phyloP scores from a whole-genome alignment of 2,888 invertebrate genomes.

The Eucera pruinosa region DNA sequence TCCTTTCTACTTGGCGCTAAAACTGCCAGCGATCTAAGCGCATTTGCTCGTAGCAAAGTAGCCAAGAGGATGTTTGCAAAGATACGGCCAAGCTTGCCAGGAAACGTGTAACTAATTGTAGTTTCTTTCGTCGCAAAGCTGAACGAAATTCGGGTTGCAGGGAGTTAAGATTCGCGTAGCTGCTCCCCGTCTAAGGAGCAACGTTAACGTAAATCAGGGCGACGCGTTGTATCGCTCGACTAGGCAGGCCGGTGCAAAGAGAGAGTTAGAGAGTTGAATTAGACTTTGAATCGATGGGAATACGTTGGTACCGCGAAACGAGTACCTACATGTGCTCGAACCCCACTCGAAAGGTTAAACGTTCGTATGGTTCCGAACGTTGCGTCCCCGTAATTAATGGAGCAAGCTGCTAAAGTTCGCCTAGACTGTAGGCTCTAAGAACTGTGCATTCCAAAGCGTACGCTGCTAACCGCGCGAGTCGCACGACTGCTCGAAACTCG shows the following conservation, averaged over 20 bases:
- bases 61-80: no score
- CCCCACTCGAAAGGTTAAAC: not conserved
- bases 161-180: no score
- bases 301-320: not conserved
- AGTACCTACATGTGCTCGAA: no score
- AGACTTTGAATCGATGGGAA: conserved; percentile 14
- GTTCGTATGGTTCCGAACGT: not conserved
- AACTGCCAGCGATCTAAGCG: no score
- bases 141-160: no score
- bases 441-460: not conserved
- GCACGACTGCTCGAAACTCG: no score
- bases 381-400: not conserved
- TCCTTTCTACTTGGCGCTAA: no score
- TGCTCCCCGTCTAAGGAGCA: not conserved
- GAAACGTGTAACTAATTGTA: no score
- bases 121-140: no score
- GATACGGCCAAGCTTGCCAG: no score
- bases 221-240: not conserved
- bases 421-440: not conserved
- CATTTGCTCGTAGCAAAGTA: no score
- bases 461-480: no score
- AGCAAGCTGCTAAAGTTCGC: not conserved
- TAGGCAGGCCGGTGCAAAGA: not conserved
- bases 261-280: conserved; percentile 5
- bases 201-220: not conserved